Percentiles rank a stretch among this genome's conserved stretches.
These are phyloP conservation scores for Argentina silus DNA, from an alignment of 2,797 vertebrate genomes.

Conservation along the genomic window DNA sequence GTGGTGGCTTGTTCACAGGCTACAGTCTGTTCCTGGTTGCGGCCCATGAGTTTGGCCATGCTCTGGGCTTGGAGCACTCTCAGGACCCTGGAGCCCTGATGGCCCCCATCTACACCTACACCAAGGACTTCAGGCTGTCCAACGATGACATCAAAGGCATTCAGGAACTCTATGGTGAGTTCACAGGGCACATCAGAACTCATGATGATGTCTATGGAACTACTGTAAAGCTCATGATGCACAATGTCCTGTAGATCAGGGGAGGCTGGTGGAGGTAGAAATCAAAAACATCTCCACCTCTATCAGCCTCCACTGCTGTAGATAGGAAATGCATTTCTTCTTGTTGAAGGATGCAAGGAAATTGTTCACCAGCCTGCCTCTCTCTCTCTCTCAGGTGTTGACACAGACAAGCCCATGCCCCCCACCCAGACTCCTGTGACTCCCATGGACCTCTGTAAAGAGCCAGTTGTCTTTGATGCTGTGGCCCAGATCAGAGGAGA, in stretches of 20 bases:
- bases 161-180: conserved; percentile 93
- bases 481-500: conserved; percentile 94
- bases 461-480: conserved; percentile 91
- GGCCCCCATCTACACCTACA: conserved; percentile 96
- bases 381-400: conserved; percentile 72
- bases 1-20: conserved; percentile 78
- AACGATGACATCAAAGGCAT: conserved; percentile 93
- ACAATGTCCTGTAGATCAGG: too few relatives aligned
- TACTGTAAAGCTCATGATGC: too few relatives aligned
- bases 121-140: conserved; percentile 92
- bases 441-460: conserved; percentile 90
- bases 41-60: conserved; percentile 98
- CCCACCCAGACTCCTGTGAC: conserved; percentile 93
- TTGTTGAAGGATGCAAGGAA: background rate
- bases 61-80: conserved; percentile 95
- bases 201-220: too few relatives aligned
- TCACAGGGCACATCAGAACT: background rate
- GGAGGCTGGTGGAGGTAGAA: too few relatives aligned
- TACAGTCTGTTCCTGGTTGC: conserved; percentile 98
- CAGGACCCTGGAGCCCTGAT: conserved; percentile 94
- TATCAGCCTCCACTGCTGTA: background rate
- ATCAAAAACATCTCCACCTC: background rate
- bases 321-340: background rate
- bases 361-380: background rate
- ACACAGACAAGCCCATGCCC: conserved; percentile 78